Conservation (phyloP, 1,140 invertebrate species). For the Bicyclus anynana region DNA sequence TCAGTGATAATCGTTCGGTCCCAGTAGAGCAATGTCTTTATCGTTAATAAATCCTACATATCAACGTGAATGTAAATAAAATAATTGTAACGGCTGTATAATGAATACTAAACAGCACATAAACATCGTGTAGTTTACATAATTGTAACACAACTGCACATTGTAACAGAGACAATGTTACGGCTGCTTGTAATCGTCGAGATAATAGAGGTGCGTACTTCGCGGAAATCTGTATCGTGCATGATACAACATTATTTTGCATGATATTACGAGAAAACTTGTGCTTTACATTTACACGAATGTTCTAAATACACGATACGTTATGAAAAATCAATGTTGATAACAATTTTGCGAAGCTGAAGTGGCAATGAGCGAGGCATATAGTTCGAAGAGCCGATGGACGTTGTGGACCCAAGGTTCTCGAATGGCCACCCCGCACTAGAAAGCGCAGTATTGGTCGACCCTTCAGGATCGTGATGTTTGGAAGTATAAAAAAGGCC, state of each 20-base stretch:
- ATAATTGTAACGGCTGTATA: not conserved
- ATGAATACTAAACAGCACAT: not conserved
- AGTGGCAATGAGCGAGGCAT: no score
- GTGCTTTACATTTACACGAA: conserved; percentile 4
- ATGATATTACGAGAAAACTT: not conserved
- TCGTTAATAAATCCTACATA: not conserved
- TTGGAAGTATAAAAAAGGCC: no score
- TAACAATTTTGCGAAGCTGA: no score
- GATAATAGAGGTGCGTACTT: conserved; percentile 1
- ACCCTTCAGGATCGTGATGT: no score
- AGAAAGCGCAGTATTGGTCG: no score
- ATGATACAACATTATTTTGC: conserved; percentile 6
- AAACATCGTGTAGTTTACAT: not conserved
- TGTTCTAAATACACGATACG: not conserved
- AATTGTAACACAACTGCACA: not conserved
- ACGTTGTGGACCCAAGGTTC: no score
- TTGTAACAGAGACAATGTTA: conserved; percentile 5
- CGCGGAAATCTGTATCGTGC: conserved; percentile 2
- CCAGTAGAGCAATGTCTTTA: no score
- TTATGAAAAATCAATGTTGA: not conserved
- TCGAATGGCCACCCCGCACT: no score
- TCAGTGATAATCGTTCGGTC: no score
- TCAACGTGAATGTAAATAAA: not conserved
- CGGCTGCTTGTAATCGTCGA: not conserved
- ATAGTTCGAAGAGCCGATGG: no score